phyloP scores from a whole-genome alignment of 92 coral and sea anemone genomes.

The Blastomussa wellsi region DNA sequence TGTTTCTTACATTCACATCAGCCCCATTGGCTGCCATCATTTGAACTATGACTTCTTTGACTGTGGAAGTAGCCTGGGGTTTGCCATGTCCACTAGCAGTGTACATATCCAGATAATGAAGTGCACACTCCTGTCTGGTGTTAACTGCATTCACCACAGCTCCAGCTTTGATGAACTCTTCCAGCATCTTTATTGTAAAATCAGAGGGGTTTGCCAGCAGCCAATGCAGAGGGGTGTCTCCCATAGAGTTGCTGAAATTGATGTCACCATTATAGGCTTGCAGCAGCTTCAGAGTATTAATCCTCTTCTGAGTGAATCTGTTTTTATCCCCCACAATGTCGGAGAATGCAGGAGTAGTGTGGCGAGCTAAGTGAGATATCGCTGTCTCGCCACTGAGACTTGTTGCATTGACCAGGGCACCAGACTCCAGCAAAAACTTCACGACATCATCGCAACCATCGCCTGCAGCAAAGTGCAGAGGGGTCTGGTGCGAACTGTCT shows the following conservation, averaged over 20 bases:
- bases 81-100: background rate
- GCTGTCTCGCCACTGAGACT: slow-evolving; percentile 13
- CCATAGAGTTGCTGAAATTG: slow-evolving; percentile 23
- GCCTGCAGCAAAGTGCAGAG: slow-evolving; percentile 8
- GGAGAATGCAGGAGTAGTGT: slow-evolving; percentile 11
- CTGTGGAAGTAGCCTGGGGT: slow-evolving; percentile 7
- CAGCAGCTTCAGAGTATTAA: slow-evolving; percentile 4
- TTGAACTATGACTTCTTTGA: slow-evolving; percentile 14
- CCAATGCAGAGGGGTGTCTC: slow-evolving; percentile 16
- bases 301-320: slow-evolving; percentile 15
- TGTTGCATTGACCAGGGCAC: slow-evolving; percentile 11
- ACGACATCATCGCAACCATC: slow-evolving; percentile 17
- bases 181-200: slow-evolving; percentile 8
- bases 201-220: slow-evolving; percentile 12
- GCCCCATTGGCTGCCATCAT: slow-evolving; percentile 24
- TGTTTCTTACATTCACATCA: slow-evolving; percentile 14
- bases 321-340: slow-evolving; percentile 1
- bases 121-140: slow-evolving; percentile 15
- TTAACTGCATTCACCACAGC: slow-evolving; percentile 17
- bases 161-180: slow-evolving; percentile 8
- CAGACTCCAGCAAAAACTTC: slow-evolving; percentile 16
- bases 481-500: slow-evolving; percentile 10
- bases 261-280: slow-evolving; percentile 21
- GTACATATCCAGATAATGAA: slow-evolving; percentile 15
- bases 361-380: slow-evolving; percentile 20